Evolutionary conservation across 2,888 invertebrate species (phyloP).

Genomic region (Cataglyphis albicans): DNA sequence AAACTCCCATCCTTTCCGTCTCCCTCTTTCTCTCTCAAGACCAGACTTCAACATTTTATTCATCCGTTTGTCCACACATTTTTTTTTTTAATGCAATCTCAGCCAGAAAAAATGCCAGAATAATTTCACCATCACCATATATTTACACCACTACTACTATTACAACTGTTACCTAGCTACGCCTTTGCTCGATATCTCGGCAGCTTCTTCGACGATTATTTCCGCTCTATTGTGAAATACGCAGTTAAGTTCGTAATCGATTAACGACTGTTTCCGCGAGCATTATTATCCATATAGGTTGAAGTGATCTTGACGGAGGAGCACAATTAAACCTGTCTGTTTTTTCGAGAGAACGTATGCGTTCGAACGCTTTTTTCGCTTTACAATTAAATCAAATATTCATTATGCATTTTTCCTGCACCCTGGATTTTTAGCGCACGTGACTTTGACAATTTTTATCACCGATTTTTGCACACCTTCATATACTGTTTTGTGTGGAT

Average conservation of each 20-base stretch:
- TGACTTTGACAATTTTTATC: conserved; percentile 12
- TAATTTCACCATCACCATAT: conserved; percentile 70
- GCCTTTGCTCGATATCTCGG: conserved; percentile 69
- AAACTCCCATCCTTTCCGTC: conserved; percentile 11
- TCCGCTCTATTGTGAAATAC: conserved; percentile 2
- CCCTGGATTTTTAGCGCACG: neutral
- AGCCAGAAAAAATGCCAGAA: conserved; percentile 57
- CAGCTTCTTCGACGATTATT: conserved; percentile 63
- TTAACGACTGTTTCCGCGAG: neutral
- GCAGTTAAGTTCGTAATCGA: neutral
- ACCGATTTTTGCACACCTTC: neutral
- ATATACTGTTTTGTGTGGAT: neutral
- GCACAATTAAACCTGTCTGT: neutral
- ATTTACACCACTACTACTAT: conserved; percentile 43
- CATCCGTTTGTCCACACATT: conserved; percentile 66
- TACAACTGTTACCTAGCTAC: conserved; percentile 56
- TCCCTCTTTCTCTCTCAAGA: conserved; percentile 36
- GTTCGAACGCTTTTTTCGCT: conserved; percentile 13
- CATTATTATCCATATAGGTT: neutral
- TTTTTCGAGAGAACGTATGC: conserved; percentile 10
- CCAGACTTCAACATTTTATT: conserved; percentile 64
- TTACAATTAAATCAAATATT: neutral
- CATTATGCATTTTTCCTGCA: conserved; percentile 9
- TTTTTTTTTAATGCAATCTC: conserved; percentile 59
- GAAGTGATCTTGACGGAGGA: neutral